Evolutionary conservation across 2,888 invertebrate genomes (phyloP).

Genomic region (Myathropa florea): DNA sequence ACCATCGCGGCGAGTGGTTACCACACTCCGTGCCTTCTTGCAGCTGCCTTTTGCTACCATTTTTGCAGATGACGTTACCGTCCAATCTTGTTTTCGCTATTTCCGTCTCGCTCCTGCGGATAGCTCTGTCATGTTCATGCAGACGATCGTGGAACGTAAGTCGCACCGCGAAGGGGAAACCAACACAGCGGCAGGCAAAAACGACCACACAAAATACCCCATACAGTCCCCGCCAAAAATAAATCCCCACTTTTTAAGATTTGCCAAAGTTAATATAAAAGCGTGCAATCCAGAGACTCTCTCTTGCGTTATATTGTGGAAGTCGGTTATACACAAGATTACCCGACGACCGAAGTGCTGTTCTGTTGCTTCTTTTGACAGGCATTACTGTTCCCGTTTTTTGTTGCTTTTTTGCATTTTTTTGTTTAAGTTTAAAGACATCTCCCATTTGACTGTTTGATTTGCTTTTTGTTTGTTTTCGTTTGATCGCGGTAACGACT

Average conservation of each 20-base stretch:
- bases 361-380: background rate
- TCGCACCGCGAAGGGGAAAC: constrained; percentile 47
- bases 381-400: background rate
- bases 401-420: background rate
- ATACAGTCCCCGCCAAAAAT: constrained; percentile 66
- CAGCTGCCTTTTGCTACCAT: constrained; percentile 13
- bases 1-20: background rate
- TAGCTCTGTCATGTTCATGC: constrained; percentile 56
- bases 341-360: constrained; percentile 73
- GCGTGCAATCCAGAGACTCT: constrained; percentile 74
- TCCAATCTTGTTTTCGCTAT: constrained; percentile 36
- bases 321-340: constrained; percentile 73
- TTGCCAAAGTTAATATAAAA: constrained; percentile 74
- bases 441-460: constrained; percentile 8
- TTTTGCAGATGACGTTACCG: constrained; percentile 53
- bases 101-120: constrained; percentile 17
- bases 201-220: constrained; percentile 17
- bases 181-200: background rate
- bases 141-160: constrained; percentile 14
- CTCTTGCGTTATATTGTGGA: constrained; percentile 75
- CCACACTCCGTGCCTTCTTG: background rate
- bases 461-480: constrained; percentile 27
- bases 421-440: no score
- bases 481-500: constrained; percentile 57
- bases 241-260: constrained; percentile 69